Evolutionary conservation across 2,888 invertebrate genomes (phyloP).

Genomic region (Germaria angustata): DNA sequence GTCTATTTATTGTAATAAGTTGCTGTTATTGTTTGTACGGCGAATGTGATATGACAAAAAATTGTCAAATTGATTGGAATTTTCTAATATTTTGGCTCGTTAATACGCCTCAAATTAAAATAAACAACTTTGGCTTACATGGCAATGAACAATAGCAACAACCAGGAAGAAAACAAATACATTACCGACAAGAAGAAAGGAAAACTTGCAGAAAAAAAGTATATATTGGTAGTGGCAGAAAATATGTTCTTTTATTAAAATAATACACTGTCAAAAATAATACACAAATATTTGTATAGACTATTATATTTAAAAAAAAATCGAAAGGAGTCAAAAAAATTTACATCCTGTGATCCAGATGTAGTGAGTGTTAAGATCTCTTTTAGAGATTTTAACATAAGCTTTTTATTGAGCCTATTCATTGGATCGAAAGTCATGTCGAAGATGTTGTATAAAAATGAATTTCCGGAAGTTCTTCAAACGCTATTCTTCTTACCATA

Average conservation of each 20-base stretch:
- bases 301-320: too few relatives aligned
- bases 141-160: slow-evolving; percentile 46
- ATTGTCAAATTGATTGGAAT: slow-evolving; percentile 72
- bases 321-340: too few relatives aligned
- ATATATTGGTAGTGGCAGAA: background rate
- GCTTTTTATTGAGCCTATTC: too few relatives aligned
- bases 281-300: too few relatives aligned
- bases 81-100: slow-evolving; percentile 74
- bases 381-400: too few relatives aligned
- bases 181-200: background rate
- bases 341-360: too few relatives aligned
- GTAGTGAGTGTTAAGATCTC: too few relatives aligned
- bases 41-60: slow-evolving; percentile 61
- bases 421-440: too few relatives aligned
- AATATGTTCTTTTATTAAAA: background rate
- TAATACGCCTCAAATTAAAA: slow-evolving; percentile 71
- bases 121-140: slow-evolving; percentile 40
- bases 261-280: background rate
- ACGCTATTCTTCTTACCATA: too few relatives aligned
- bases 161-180: background rate
- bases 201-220: background rate
- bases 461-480: too few relatives aligned
- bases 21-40: background rate
- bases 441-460: too few relatives aligned
- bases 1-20: background rate